Conservation (phyloP, 2,797 vertebrate species). For the Dermochelys coriacea region DNA sequence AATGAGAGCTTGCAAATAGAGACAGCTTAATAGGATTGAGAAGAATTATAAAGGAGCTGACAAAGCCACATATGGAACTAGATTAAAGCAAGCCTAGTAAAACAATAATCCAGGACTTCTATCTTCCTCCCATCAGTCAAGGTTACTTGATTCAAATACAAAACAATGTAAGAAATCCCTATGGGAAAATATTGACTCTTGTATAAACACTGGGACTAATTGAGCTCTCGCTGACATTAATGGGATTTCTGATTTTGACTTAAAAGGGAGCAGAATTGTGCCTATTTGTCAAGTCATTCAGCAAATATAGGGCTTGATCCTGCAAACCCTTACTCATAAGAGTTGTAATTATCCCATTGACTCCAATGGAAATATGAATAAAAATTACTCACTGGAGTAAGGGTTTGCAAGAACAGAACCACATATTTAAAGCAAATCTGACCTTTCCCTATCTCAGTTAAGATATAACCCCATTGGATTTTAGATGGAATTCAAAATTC, state of each 20-base stretch:
- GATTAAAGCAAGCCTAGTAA: conserved; percentile 79
- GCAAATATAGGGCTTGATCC: not conserved
- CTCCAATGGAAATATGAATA: not conserved
- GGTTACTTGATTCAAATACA: conserved; percentile 72
- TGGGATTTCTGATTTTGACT: not conserved
- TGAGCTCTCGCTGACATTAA: not conserved
- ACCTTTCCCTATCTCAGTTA: not conserved
- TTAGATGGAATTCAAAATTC: not conserved
- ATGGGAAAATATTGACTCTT: not conserved
- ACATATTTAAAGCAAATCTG: not conserved
- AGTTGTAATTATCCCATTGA: not conserved
- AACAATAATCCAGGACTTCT: conserved; percentile 79
- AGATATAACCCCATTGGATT: not conserved
- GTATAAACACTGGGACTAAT: not conserved
- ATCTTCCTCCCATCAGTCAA: conserved; percentile 76
- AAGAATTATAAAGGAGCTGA: conserved; percentile 83
- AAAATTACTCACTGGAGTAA: not conserved
- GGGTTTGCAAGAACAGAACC: not conserved
- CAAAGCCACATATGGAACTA: conserved; percentile 74
- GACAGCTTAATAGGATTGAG: conserved; percentile 82
- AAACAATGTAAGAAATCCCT: not conserved
- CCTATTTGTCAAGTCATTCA: not conserved
- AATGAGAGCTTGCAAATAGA: conserved; percentile 50
- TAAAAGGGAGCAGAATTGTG: not conserved
- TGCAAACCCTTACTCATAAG: not conserved